Conservation (phyloP, 2,888 invertebrate species). For the Acrocera orbiculus region DNA sequence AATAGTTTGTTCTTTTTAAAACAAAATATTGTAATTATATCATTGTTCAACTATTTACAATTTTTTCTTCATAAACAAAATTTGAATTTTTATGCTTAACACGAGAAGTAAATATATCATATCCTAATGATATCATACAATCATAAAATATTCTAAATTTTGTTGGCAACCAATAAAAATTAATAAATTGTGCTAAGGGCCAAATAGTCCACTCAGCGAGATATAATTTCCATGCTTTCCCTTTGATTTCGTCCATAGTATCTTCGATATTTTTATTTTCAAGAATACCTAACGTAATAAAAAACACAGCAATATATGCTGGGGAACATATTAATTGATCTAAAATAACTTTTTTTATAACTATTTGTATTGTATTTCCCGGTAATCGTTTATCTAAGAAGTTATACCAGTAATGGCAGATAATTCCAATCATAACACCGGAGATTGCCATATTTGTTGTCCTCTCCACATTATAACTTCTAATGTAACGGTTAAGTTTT, state of each 20-base stretch:
- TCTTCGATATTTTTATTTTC: slow-evolving; percentile 44
- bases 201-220: slow-evolving; percentile 80
- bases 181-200: slow-evolving; percentile 86
- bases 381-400: slow-evolving; percentile 53
- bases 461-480: slow-evolving; percentile 40
- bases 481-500: slow-evolving; percentile 36
- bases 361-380: slow-evolving; percentile 34
- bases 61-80: too few relatives aligned
- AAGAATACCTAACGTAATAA: slow-evolving; percentile 53
- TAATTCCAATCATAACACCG: slow-evolving; percentile 56
- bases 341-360: slow-evolving; percentile 57
- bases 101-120: slow-evolving; percentile 70
- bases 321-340: slow-evolving; percentile 80
- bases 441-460: slow-evolving; percentile 61
- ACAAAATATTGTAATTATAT: too few relatives aligned
- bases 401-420: slow-evolving; percentile 77
- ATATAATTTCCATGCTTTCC: slow-evolving; percentile 62
- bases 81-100: too few relatives aligned
- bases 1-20: too few relatives aligned
- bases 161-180: slow-evolving; percentile 72
- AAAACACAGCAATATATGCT: slow-evolving; percentile 56
- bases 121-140: slow-evolving; percentile 66
- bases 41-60: too few relatives aligned
- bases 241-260: slow-evolving; percentile 46
- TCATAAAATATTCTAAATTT: slow-evolving; percentile 74